Conservation (phyloP, 2,797 vertebrate species). For the Malurus splendens region DNA sequence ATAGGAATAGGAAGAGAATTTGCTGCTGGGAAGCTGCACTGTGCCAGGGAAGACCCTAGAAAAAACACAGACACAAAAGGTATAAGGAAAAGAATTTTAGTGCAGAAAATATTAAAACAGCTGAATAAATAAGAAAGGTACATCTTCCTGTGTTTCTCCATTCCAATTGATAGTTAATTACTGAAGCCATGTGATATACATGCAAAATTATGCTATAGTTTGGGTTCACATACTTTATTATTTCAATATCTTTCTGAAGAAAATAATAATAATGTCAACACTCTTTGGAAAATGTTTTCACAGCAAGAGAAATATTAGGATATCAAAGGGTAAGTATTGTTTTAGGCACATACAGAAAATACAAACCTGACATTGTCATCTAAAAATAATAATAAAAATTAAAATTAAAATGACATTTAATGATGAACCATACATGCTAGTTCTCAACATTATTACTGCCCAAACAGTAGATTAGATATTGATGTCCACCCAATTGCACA, state of each 20-base stretch:
- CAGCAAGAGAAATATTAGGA: not conserved
- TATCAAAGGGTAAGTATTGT: not conserved
- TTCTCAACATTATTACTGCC: not conserved
- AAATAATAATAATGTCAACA: not conserved
- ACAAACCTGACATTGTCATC: not conserved
- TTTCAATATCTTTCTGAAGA: not conserved
- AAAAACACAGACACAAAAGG: not conserved
- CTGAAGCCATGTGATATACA: not conserved
- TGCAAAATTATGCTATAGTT: not conserved
- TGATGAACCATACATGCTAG: not conserved
- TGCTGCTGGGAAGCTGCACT: not conserved
- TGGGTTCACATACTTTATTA: not conserved
- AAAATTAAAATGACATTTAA: not conserved
- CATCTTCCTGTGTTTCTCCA: not conserved
- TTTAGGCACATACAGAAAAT: not conserved
- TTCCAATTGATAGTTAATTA: not conserved
- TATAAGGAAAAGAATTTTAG: not conserved
- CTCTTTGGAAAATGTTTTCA: not conserved
- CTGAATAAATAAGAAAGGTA: not conserved
- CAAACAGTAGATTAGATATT: not conserved
- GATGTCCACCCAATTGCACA: not conserved
- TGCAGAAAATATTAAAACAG: not conserved
- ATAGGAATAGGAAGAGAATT: not conserved
- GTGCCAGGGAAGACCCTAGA: not conserved
- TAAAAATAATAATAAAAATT: not conserved